Percentiles rank a stretch among this genome's conserved stretches.
phyloP scores from a whole-genome alignment of 2,888 invertebrate species.

The Galerucella nymphaeae region DNA sequence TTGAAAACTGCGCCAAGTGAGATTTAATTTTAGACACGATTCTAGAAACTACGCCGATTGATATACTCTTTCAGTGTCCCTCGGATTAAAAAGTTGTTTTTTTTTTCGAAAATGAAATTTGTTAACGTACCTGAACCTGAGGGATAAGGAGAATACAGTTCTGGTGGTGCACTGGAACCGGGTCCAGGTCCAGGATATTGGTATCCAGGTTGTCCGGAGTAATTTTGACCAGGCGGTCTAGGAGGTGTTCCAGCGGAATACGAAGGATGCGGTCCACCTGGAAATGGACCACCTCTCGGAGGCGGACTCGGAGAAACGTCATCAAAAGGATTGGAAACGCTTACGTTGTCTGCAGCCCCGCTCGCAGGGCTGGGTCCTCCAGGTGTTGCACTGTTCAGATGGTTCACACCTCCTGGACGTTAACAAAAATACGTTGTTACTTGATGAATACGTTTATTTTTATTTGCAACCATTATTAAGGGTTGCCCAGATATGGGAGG shows the following conservation, averaged over 20 bases:
- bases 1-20: not conserved
- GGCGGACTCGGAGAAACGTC: constrained; percentile 73
- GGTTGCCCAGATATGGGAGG: no score
- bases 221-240: constrained; percentile 63
- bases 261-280: constrained; percentile 64
- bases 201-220: constrained; percentile 71
- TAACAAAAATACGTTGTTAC: constrained; percentile 44
- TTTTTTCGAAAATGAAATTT: constrained; percentile 11
- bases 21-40: not conserved
- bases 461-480: not conserved
- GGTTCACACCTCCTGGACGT: constrained; percentile 63
- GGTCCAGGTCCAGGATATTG: constrained; percentile 68
- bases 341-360: constrained; percentile 78
- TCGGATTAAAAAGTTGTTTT: not conserved
- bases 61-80: constrained; percentile 5
- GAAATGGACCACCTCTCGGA: constrained; percentile 61
- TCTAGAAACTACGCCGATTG: not conserved
- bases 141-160: constrained; percentile 71
- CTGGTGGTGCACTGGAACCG: constrained; percentile 61
- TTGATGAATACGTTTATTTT: constrained; percentile 30
- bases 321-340: constrained; percentile 88
- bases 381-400: constrained; percentile 62
- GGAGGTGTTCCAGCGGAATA: constrained; percentile 64
- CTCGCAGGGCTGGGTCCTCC: constrained; percentile 64
- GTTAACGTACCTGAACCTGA: constrained; percentile 58